Percentiles rank a stretch among this genome's conserved stretches.
These are phyloP conservation scores for Alcedo atthis DNA, from an alignment of 2,797 vertebrate species.

Conservation along the genomic window DNA sequence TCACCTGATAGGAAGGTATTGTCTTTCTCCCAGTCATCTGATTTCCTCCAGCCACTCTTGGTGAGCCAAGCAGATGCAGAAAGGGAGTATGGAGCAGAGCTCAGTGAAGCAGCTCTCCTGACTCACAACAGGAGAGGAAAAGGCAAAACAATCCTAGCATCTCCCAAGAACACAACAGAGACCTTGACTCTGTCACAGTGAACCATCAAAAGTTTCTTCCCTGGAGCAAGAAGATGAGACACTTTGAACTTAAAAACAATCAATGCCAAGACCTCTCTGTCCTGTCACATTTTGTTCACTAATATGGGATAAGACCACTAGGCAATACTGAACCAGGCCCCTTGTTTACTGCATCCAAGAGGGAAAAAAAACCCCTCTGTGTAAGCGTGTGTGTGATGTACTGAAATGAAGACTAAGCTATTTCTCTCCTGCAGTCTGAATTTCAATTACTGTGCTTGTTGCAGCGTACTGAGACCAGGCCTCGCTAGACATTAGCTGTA, in stretches of 20 bases:
- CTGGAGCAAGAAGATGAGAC: background rate
- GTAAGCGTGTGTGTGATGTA: background rate
- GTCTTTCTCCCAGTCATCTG: background rate
- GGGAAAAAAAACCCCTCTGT: background rate
- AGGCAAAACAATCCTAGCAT: background rate
- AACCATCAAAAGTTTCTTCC: background rate
- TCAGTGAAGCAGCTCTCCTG: background rate
- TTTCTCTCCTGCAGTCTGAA: slow-evolving; percentile 42
- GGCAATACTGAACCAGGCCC: background rate
- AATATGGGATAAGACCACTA: background rate
- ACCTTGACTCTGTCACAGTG: background rate
- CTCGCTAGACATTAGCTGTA: slow-evolving; percentile 15
- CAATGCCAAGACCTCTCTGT: background rate
- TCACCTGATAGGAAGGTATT: background rate
- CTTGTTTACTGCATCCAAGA: background rate
- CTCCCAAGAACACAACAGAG: background rate
- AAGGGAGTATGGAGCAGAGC: background rate
- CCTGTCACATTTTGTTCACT: background rate
- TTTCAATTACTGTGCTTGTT: slow-evolving; percentile 44
- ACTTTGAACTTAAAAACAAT: background rate
- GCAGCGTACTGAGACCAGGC: background rate
- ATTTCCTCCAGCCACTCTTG: background rate
- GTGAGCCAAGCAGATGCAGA: background rate
- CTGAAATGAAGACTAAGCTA: slow-evolving; percentile 41
- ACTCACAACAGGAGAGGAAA: background rate